Percentiles rank a stretch among this genome's conserved stretches.
phyloP scores from a whole-genome alignment of 1,140 invertebrate species.

The Bombus waltoni region DNA sequence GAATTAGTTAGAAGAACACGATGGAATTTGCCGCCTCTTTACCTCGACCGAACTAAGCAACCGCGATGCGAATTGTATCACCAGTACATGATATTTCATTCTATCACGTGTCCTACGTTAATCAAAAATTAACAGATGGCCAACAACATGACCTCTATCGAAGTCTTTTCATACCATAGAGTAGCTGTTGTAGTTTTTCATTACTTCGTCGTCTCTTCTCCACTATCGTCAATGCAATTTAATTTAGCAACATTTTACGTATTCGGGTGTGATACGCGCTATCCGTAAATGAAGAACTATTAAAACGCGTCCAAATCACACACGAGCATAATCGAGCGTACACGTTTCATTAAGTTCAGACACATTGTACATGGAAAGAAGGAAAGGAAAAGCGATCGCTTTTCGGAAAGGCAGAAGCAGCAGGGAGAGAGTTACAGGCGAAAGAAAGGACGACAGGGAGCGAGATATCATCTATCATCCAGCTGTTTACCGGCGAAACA shows the following conservation, averaged over 20 bases:
- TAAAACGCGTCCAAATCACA: background rate
- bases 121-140: background rate
- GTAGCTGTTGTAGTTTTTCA: background rate
- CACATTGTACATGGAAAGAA: background rate
- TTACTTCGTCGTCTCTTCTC: too few relatives aligned
- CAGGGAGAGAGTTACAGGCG: slow-evolving; percentile 36
- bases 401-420: slow-evolving; percentile 22
- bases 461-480: slow-evolving; percentile 69
- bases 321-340: background rate
- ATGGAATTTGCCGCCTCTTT: background rate
- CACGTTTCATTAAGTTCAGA: background rate
- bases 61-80: background rate
- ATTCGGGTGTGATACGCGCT: too few relatives aligned
- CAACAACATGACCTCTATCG: background rate
- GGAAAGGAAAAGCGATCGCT: slow-evolving; percentile 31
- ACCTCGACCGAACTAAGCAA: background rate
- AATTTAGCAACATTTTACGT: too few relatives aligned
- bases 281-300: background rate
- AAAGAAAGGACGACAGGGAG: slow-evolving; percentile 45
- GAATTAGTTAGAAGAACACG: slow-evolving; percentile 1
- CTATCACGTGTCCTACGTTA: background rate
- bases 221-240: too few relatives aligned
- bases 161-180: background rate
- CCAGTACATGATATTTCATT: background rate
- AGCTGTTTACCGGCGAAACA: slow-evolving; percentile 69